Base-by-base conservation (phyloP, 2,797 vertebrate genomes). In the Carapus acus region DNA sequence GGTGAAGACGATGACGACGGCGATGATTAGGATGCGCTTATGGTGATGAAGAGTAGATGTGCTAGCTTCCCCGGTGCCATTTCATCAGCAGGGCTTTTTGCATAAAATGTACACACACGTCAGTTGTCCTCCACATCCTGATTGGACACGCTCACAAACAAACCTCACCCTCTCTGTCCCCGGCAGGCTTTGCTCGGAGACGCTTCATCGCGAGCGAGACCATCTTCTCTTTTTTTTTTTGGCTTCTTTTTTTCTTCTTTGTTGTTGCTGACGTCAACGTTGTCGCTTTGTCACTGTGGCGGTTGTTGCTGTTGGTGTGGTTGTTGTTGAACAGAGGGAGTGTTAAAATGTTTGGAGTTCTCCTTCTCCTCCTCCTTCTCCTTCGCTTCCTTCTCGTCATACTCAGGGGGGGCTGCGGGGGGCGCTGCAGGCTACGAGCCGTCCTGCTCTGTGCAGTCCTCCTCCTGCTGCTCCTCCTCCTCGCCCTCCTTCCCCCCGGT, bases 391-490 rank as follows among this genome's bases (percentile, higher is more conserved):
- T 68, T 50, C 43, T 52, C 60, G 34, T 36, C 34, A 36, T 36
- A 13, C 85, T 79, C 83, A 81, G 24, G 29, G n/a, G n/a, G n/a
- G 19, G 27, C 59, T 48, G 51, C 3, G 36, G 69, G 67, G 64
- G 69, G 71, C 68, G 83, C 60, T 58, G 83, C 84, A 80, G 88
- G 90, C 84, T 88, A 88, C 58, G 82, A 88, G 56, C 79, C 80
- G 29, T 83, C 79, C 62, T 86, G 90, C 87, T 93, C 93, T 87
- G 90, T 92, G 52, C 86, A 89, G 78, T 93, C 92, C 83, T 93
- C 91, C 38, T 43, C 42, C 22, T 24, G 45, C 62, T 43, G n/a
- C 37, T 55, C 33, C 40, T 66, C 62, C 48, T 49, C 48, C 39
- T 40, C 63, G 72, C 90, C 81, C 43, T 88, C 92, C 79, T 92